Evolutionary conservation across 2,113 vertebrate species (phyloP), one percentile per base, ranked within the genome.

Genomic region (Myxocyprinus asiaticus): DNA sequence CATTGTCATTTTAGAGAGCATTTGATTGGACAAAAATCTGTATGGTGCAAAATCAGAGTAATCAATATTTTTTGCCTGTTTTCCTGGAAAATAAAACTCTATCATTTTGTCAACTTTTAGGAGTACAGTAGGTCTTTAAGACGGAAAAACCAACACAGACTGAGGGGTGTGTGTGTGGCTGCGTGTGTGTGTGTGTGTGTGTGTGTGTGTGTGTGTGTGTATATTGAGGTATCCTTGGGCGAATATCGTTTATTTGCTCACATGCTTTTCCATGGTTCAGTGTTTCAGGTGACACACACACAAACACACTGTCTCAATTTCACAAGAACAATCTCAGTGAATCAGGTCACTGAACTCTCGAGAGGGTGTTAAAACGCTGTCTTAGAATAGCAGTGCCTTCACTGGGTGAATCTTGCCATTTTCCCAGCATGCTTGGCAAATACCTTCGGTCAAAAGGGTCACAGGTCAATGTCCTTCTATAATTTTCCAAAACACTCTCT

Each of bases 241-340:
- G 67, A 61, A 50, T 68, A 56, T 76, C 85, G 53, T 80, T 78
- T 78, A 83, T 78, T 66, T 74, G 64, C 17, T 50, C 50, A 17
- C 66, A 22, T 67, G 45, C 51, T 58, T 67, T 73, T 80, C 81
- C 61, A 61, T 12, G 42, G 77, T 75, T 62, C 61, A 78, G 62
- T 72, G 79, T 86, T 81, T 90, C 86, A 85, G 42, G 82, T 91
- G 86, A 89, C 87, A 87, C 22, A 33, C 22, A 33, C 22, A 33
- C 68, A 83, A 43, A 83, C 66, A 79, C 71, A 76, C 4, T 42
- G 68, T 80, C 55, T 77, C 78, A 3, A 17, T 77, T 81, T 81
- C 59, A 43, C 65, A 1, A 33, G 22, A 33, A 33, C 22, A 84
- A 81, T 75, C 73, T 76, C 17, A 64, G 47, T 61, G 53, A 76